Evolutionary conservation across 2,888 invertebrate genomes (phyloP), one percentile per base, ranked within the genome.

Genomic region (Drosophila pseudotakahashii): DNA sequence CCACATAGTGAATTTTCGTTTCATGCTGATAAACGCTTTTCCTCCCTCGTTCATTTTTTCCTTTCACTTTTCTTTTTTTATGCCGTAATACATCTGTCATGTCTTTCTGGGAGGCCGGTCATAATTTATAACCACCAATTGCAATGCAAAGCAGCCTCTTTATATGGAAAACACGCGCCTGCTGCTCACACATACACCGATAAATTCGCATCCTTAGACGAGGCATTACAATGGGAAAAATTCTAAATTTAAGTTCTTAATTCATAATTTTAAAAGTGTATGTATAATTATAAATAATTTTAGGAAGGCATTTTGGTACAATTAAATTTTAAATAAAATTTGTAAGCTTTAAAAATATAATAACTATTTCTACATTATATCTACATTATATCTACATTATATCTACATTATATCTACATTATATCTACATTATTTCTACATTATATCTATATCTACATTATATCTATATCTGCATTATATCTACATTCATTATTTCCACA

Each of bases 101-200:
- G 72, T 45, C 66, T 45, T 63, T 13, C 39, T 6, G 26, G 7
- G 30, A 57, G 47, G 37, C 39, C n/a, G 39, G 50, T 50, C 39
- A 66, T 79, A 81, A 75, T 81, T 81, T 71, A 70, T 79, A 73
- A 63, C 63, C 66, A 82, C 69, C 77, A 79, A 71, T 71, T 81
- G 82, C 82, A 69, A 85, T 81, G 79, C 77, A 79, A 81, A 79
- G 73, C 75, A 82, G 82, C 77, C 68, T 75, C 67, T 81, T 81
- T 77, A 79, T 77, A 81, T 81, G 77, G 69, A 76, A 84, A 81
- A 75, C 81, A 81, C 82, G 85, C 75, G 73, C 81, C 64, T 37
- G 23, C 32, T 16, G 41, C 58, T 41, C 32, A 34, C 62, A 60
- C 32, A 42, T 16, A 60, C 62, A 64, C 44, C 14, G 36, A 64